Conservation (phyloP, 2,797 vertebrate species). For the Simalia tracyae region DNA sequence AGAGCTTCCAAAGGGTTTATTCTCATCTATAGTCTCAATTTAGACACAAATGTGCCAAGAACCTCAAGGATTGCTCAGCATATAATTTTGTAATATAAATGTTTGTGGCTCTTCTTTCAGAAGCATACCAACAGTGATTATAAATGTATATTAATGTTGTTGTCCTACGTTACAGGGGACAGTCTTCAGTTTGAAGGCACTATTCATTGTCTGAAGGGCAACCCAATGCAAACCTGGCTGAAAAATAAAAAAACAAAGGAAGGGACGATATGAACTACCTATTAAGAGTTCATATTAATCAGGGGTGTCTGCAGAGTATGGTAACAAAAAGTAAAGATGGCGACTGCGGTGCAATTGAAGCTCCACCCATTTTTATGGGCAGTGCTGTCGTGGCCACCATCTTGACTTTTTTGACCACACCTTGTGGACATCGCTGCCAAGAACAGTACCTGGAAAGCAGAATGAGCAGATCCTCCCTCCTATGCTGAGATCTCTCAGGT, state of each 20-base stretch:
- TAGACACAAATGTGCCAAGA: background rate
- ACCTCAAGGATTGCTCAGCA: background rate
- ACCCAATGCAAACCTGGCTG: background rate
- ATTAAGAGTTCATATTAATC: background rate
- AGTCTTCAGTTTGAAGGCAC: background rate
- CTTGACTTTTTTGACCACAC: background rate
- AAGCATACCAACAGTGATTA: background rate
- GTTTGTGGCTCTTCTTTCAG: background rate
- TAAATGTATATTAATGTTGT: background rate
- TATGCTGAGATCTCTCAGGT: background rate
- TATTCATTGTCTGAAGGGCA: background rate
- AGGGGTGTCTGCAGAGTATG: background rate
- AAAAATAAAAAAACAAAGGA: background rate
- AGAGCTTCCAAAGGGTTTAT: constrained; percentile 6
- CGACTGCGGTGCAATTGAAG: background rate
- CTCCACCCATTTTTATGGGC: background rate
- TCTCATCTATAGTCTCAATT: background rate
- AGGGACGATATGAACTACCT: background rate
- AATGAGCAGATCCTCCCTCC: background rate
- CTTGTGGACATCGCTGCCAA: background rate
- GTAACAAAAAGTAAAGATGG: background rate
- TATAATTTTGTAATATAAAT: background rate
- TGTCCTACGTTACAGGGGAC: background rate
- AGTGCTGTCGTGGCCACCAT: background rate
- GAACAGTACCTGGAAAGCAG: background rate